Conservation (phyloP, 2,888 invertebrate genomes). For the Nezara viridula region DNA sequence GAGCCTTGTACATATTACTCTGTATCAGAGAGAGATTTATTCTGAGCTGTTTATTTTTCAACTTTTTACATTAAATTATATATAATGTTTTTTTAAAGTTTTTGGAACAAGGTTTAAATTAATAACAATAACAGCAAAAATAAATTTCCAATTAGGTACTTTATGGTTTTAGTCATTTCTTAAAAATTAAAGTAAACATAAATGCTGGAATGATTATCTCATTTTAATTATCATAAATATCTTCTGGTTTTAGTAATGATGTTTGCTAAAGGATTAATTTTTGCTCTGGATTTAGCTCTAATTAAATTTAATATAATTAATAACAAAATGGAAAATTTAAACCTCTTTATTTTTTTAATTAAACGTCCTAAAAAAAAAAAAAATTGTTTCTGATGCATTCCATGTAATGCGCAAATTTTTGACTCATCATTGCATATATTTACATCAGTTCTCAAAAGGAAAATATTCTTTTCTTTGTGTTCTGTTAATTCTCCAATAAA, state of each 20-base stretch:
- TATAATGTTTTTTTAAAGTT: neutral
- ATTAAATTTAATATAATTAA: neutral
- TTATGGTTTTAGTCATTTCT: neutral
- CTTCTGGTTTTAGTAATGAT: neutral
- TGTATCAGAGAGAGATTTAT: conserved; percentile 2
- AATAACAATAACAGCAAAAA: neutral
- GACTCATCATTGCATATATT: no score
- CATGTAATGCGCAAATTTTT: no score
- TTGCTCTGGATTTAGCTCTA: neutral
- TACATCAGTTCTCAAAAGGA: no score
- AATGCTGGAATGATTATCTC: neutral
- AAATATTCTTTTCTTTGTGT: no score
- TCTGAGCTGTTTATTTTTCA: neutral
- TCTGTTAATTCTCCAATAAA: no score
- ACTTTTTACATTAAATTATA: neutral
- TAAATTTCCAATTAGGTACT: neutral
- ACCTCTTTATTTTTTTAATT: no score
- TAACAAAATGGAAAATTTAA: neutral
- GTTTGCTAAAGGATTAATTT: neutral
- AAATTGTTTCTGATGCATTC: no score
- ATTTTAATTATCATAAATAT: neutral
- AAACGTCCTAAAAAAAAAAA: no score
- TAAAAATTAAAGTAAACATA: neutral
- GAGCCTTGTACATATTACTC: neutral
- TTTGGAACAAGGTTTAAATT: neutral